Base-by-base conservation (phyloP, 2,797 vertebrate genomes). In the Trichosurus vulpecula region DNA sequence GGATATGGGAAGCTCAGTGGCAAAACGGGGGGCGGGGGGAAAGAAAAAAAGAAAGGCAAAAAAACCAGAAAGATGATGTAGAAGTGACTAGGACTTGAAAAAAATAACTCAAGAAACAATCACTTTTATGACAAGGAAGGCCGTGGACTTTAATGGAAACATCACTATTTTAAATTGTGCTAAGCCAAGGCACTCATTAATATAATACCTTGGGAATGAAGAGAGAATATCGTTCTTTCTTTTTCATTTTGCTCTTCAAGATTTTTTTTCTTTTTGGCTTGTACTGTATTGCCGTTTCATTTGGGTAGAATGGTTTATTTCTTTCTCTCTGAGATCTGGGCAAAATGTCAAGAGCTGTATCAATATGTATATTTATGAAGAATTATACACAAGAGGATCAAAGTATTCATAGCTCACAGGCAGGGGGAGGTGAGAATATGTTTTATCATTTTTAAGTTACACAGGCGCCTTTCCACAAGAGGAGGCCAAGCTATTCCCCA, bases 401-500 rank as follows among this genome's bases (percentile, higher is more conserved):
- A 56, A 27, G 91, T 25, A 12, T 27, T 93, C 41, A 12, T 92
- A 92, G 89, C 31, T 66, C 57, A 52, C 1, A 2, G 35, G 35
- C 16, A 90, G 90, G 53, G 47, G 52, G 14, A 25, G 5, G 35
- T 0, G n/a, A 91, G 58, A 25, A 1, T 0, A 0, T 0, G 8
- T 9, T 56, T 91, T 56, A 81, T 81, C 14, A 2, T 19, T 57
- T 92, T 90, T 30, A 0, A 3, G 16, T 61, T 22, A 54, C 57
- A 92, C 3, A 1, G 27, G 27, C 0, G 29, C 4, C 25, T 57
- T 91, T 27, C 57, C 13, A 27, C 30, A 94, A 81, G 92, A 94
- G 90, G 74, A 95, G 94, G 47, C 57, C 14, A 94, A 95, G 52
- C 55, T 93, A 57, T 52, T 97, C 92, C 54, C 91, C 89, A 58